Conservation (phyloP, 2,888 invertebrate genomes). For the Muschampia plurimacula region DNA sequence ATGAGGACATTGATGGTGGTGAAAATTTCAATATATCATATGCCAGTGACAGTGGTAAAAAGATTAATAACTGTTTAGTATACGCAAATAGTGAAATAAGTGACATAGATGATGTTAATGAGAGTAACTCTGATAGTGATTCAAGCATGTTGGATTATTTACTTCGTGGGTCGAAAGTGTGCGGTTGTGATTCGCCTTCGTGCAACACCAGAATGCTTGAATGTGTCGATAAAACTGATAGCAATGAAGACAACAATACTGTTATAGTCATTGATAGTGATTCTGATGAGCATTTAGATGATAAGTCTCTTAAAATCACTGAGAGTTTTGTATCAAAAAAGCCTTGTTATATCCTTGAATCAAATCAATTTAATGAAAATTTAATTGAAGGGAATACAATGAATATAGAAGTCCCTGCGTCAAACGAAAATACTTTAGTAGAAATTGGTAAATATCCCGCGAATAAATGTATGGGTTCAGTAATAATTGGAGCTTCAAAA, state of each 20-base stretch:
- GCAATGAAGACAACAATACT: neutral
- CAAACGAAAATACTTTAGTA: neutral
- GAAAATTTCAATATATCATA: neutral
- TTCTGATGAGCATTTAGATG: neutral
- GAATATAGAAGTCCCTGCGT: neutral
- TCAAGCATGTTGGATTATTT: neutral
- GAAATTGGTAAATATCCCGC: neutral
- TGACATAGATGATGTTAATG: neutral
- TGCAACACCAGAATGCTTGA: neutral
- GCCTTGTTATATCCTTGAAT: neutral
- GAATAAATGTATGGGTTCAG: too few relatives aligned
- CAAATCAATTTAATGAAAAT: neutral
- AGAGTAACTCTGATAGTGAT: neutral
- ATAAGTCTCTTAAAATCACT: neutral
- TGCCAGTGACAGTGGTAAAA: neutral
- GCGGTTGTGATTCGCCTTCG: neutral
- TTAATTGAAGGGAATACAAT: neutral
- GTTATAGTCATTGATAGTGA: constrained; percentile 3
- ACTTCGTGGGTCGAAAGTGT: neutral
- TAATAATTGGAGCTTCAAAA: too few relatives aligned
- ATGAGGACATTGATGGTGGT: neutral
- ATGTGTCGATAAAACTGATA: neutral
- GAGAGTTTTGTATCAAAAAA: neutral
- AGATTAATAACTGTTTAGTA: neutral
- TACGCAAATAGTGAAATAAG: neutral